These are phyloP conservation scores for Antechinus stuartii DNA, from an alignment of 2,113 vertebrate genomes.

Conservation along the genomic window DNA sequence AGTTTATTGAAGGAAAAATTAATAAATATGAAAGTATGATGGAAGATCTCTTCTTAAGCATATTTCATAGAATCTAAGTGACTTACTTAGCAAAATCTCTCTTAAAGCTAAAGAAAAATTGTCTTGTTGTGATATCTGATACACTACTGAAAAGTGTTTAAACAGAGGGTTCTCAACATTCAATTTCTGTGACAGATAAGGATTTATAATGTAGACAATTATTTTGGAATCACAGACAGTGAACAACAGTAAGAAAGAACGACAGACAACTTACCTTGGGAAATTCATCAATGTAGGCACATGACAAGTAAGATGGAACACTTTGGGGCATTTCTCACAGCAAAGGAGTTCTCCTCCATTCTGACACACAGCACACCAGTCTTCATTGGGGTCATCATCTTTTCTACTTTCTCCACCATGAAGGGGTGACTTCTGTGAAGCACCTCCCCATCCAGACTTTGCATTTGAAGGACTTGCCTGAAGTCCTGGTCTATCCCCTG, in stretches of 20 bases:
- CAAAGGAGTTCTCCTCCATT: constrained; percentile 90
- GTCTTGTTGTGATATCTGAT: not conserved
- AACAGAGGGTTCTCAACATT: not conserved
- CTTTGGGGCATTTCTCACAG: constrained; percentile 91
- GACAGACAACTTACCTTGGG: constrained; percentile 83
- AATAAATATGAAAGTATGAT: not conserved
- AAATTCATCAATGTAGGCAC: constrained; percentile 87
- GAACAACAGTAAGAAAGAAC: not conserved
- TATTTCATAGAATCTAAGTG: not conserved
- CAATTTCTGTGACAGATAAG: not conserved
- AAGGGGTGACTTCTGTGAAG: constrained; percentile 75
- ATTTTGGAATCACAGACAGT: not conserved
- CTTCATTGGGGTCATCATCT: constrained; percentile 91
- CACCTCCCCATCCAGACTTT: constrained; percentile 80
- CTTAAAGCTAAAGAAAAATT: no score
- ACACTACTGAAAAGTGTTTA: not conserved
- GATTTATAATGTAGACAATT: not conserved
- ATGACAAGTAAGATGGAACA: constrained; percentile 89
- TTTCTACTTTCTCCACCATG: constrained; percentile 83
- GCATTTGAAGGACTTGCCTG: constrained; percentile 76
- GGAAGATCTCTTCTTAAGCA: not conserved
- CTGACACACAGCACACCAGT: constrained; percentile 91
- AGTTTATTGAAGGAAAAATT: not conserved
- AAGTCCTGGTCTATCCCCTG: constrained; percentile 83
- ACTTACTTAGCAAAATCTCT: not conserved